Base-by-base conservation (phyloP, 2,797 vertebrate species). In the Silurus lanzhouensis region DNA sequence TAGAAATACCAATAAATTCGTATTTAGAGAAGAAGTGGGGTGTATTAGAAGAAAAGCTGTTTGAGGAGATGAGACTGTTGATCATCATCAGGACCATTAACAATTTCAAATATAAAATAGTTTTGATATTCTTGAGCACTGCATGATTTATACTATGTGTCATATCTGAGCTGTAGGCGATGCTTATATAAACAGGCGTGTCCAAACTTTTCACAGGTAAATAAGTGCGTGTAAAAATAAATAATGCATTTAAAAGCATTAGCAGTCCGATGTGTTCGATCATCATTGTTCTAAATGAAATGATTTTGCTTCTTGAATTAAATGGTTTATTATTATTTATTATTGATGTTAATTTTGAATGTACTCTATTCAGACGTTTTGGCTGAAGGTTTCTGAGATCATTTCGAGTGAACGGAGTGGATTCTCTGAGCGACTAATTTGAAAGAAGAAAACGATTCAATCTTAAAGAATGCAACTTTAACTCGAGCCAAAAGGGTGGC, bases 391-490 rank as follows among this genome's bases (percentile, higher is more conserved):
- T 60, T 86, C 44, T 38, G n/a, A 72, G 44, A 78, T 79, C n/a
- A 20, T 67, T 82, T 64, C 25, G 19, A 6, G 6, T 52, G 74
- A 71, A 58, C 0, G 15, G 63, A 70, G 72, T 58, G 31, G 75
- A 68, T 77, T 82, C 84, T 48, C 31, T 52, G 81, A 67, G 81
- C 82, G 25, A 83, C 74, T 71, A 19, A 79, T 83, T 86, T 68
- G 57, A 70, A 64, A 70, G 64, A 60, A 86, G 81, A 83, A 83
- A 83, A 81, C 4, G 46, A 86, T 86, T 83, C 81, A 79, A 72
- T 86, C 66, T 83, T 71, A 79, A 60, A 86, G 74, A 83, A 86
- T 78, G 85, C 85, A 86, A 83, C 85, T 83, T 79, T 83, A 78
- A 86, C 74, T 86, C 17, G 15, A 72, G 85, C 81, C 67, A 77